Base-by-base conservation (phyloP, 2,113 vertebrate genomes). In the Takifugu bimaculatus region DNA sequence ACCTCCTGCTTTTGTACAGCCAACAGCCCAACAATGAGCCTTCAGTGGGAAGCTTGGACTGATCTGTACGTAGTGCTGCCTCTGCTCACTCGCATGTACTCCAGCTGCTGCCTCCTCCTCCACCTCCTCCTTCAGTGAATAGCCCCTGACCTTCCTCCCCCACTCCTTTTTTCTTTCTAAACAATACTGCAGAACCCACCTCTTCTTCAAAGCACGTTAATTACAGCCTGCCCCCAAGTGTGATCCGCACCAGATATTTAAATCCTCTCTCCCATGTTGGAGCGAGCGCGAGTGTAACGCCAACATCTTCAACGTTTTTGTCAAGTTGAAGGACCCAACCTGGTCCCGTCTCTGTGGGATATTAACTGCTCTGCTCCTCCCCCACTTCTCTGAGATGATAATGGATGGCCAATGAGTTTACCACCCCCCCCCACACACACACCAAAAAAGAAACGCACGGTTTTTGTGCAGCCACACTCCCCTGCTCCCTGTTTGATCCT, bases 131-230 rank as follows among this genome's bases (percentile, higher is more conserved):
- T 65, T 32, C 65, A 64, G 26, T 74, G 67, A 78, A 57, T 73
- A 67, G 70, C 77, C 75, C 65, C 60, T 77, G 77, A 81, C 74
- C 74, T 75, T 61, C 80, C 74, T 75, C 82, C 85, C 76, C 78
- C 74, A 74, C 77, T 73, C 50, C 13, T 60, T 71, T 69, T 78
- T 72, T 50, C 13, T 61, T 68, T 68, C 56, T 60, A 55, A 81
- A 82, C 67, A 84, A 78, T 62, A 35, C 62, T 6, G 26, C 61
- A 74, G 57, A 52, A 25, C 80, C 72, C 74, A 72, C 66, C 68
- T 75, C 67, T 50, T 82, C 69, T 81, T 86, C 76, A 85, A 81
- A 82, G 64, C 71, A 45, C 43, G 52, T 72, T 79, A 84, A 83
- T 84, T 81, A 83, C 58, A 82, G 74, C 58, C 49, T 49, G 59